A percentile compares a stretch with the other conserved stretches of the same genome.
Conservation (phyloP, 30 jellyfish, hydroid and myxozoan genomes). For the Chironex yamaguchii region DNA sequence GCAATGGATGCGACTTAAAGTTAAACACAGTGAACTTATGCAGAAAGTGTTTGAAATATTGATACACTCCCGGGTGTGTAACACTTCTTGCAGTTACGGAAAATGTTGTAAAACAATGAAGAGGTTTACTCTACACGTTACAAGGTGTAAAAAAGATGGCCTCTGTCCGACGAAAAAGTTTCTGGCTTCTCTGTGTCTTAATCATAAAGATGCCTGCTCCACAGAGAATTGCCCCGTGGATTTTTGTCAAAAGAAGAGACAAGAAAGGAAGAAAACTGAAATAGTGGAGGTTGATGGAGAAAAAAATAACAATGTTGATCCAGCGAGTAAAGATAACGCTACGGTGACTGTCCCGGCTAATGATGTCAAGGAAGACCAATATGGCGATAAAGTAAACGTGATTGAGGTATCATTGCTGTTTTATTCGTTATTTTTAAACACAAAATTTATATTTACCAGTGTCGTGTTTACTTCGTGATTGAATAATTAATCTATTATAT, state of each 20-base stretch:
- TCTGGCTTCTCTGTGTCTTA: constrained; percentile 51
- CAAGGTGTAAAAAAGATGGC: constrained; percentile 33
- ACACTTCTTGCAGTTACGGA: constrained; percentile 41
- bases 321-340: no score
- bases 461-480: no score
- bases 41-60: constrained; percentile 30
- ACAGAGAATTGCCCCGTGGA: constrained; percentile 61
- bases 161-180: constrained; percentile 54
- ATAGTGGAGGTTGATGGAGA: not conserved
- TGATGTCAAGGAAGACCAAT: no score
- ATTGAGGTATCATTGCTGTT: no score
- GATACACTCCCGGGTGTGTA: constrained; percentile 70
- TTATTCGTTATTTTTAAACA: not conserved
- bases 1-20: constrained; percentile 57
- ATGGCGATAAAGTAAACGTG: no score
- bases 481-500: no score
- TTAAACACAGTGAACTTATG: constrained; percentile 55
- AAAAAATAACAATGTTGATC: no score
- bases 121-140: constrained; percentile 30
- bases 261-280: not conserved
- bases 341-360: no score
- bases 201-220: constrained; percentile 55
- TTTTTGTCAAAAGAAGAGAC: constrained; percentile 55
- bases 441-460: not conserved
- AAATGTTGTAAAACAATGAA: constrained; percentile 66